These are phyloP conservation scores for Sinocyclocheilus anophthalmus DNA, from an alignment of 2,113 vertebrate species.

Conservation along the genomic window DNA sequence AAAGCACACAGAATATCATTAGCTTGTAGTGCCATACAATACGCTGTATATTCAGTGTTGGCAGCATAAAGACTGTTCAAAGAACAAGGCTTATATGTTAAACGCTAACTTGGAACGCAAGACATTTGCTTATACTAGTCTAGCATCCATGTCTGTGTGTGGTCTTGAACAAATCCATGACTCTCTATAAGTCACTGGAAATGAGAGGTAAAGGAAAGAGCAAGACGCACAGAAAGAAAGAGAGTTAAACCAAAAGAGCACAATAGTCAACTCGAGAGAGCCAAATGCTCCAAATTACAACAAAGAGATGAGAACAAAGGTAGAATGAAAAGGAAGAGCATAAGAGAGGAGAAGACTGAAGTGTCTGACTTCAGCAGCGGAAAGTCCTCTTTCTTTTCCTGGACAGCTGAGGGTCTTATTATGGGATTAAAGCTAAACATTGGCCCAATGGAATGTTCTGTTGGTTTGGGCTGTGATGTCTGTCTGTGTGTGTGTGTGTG, in stretches of 20 bases:
- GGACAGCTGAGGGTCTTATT: conserved; percentile 84
- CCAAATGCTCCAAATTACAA: conserved; percentile 38
- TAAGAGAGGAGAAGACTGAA: conserved; percentile 55
- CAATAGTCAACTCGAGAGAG: neutral
- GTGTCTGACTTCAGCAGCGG: conserved; percentile 74
- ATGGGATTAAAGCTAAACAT: conserved; percentile 82
- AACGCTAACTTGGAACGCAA: neutral
- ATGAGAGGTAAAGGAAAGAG: conserved; percentile 3
- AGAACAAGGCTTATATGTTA: neutral
- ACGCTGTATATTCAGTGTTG: neutral
- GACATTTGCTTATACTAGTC: neutral
- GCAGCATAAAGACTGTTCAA: neutral
- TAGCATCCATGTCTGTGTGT: conserved; percentile 39
- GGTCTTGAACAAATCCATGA: conserved; percentile 38
- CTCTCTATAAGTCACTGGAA: conserved; percentile 11
- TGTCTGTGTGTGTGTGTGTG: conserved; percentile 16
- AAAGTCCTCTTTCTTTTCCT: conserved; percentile 77
- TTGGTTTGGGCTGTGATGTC: conserved; percentile 37
- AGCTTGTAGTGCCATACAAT: neutral
- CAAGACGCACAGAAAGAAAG: conserved; percentile 2
- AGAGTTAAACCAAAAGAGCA: neutral
- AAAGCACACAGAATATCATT: neutral
- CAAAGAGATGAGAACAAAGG: conserved; percentile 58
- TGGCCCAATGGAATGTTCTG: conserved; percentile 64
- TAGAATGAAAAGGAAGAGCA: conserved; percentile 48